Evolutionary conservation across 2,888 invertebrate species (phyloP).

Genomic region (Pomacea canaliculata): DNA sequence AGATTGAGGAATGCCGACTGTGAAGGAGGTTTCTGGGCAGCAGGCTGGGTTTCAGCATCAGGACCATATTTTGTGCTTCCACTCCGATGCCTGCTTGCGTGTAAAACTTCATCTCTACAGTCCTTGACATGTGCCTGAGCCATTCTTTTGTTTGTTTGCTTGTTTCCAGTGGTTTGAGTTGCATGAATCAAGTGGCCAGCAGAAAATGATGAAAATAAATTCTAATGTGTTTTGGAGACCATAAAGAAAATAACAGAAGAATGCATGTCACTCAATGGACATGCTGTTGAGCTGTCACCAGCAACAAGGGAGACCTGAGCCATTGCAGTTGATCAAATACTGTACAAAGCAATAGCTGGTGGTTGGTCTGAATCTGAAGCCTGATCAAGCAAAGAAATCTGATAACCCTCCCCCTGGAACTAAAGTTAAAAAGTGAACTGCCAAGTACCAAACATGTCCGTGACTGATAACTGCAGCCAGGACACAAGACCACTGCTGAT

Average conservation of each 20-base stretch:
- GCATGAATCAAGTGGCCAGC: background rate
- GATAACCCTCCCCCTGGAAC: no score
- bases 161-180: background rate
- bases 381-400: no score
- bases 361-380: no score
- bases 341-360: no score
- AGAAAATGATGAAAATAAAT: background rate
- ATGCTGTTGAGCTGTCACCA: background rate
- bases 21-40: background rate
- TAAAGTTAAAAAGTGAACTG: no score
- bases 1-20: constrained; percentile 21
- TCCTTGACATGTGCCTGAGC: constrained; percentile 22
- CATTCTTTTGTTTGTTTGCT: constrained; percentile 7
- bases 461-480: no score
- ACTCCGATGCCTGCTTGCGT: constrained; percentile 26
- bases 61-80: constrained; percentile 16
- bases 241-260: background rate
- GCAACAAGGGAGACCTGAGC: no score
- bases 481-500: no score
- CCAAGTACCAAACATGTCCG: no score
- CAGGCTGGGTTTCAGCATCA: background rate
- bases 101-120: constrained; percentile 26
- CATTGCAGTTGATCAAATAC: no score
- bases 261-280: background rate
- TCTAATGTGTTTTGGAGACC: background rate